Base-by-base conservation (phyloP, 1,140 invertebrate genomes). In the Sarcophaga bullata region DNA sequence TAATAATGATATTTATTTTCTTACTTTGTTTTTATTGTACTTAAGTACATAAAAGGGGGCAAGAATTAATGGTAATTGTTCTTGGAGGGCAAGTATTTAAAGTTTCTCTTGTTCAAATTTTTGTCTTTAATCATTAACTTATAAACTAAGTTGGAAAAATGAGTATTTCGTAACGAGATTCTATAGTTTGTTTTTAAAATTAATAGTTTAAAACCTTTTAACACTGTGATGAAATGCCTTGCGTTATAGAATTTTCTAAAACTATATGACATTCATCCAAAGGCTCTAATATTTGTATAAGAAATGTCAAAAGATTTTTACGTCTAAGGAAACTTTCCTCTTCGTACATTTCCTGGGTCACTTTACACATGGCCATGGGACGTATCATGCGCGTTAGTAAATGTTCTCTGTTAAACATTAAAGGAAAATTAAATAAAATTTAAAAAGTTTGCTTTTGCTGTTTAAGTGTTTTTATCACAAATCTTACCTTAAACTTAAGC, bases 301-400 rank as follows among this genome's bases (percentile, higher is more conserved):
- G 93, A 91, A 98, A 98, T 84, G 95, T 96, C 50, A 97, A 92
- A 52, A 98, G 92, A 81, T 94, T 94, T 73, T 94, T 92, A 87
- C 97, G 96, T 81, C 97, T 92, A 48, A 99, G 91, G 91, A 99
- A 99, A 73, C 97, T 98, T 84, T 95, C 93, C 87, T 98, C 97
- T 89, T 99, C 98, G 86, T 98, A 99, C 96, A 99, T 97, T 86
- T 98, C 96, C 6, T 92, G 89, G 0, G 97, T 98, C 0, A 97
- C 94, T 76, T 96, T 94, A 15, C 95, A 95, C 84, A 94, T 91
- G 6, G 97, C 95, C 93, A 99, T 95, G 48, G 97, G 94, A 19
- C 95, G 93, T 15, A 99, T 91, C 92, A 98, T 96, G 82, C 95
- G 93, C 87, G 98, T 96, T 81, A 99, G 91, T 87, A 97, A 93